These are phyloP conservation scores for Muraenolepis orangiensis DNA, from an alignment of 2,797 vertebrate genomes.

Conservation along the genomic window DNA sequence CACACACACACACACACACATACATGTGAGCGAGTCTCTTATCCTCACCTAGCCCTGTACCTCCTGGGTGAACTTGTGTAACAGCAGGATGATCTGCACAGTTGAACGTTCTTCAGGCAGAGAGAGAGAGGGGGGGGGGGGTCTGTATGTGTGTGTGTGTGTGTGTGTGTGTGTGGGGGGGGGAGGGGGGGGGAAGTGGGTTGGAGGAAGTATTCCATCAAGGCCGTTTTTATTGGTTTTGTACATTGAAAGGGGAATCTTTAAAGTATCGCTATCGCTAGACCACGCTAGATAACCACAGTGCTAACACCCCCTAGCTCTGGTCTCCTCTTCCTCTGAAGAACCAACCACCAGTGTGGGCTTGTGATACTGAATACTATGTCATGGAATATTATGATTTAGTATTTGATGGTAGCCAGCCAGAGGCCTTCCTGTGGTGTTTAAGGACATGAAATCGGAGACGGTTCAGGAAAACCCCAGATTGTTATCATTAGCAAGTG, in stretches of 20 bases:
- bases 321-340: not conserved
- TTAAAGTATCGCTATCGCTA: not conserved
- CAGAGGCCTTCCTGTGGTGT: not conserved
- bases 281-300: no score
- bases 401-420: slow-evolving; percentile 20
- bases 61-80: not conserved
- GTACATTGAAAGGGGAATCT: not conserved
- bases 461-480: not conserved
- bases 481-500: not conserved
- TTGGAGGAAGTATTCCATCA: not conserved
- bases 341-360: slow-evolving; percentile 8
- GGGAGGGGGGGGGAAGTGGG: no score
- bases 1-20: not conserved
- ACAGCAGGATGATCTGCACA: not conserved
- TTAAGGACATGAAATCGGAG: not conserved
- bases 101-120: not conserved
- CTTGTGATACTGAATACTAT: no score
- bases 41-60: not conserved
- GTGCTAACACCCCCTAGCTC: not conserved
- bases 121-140: no score
- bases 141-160: no score
- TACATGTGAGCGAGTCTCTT: not conserved
- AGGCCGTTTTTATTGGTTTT: not conserved
- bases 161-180: no score
- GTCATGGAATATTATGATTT: no score